phyloP scores from a whole-genome alignment of 1,140 invertebrate genomes.

The Centruroides vittatus region DNA sequence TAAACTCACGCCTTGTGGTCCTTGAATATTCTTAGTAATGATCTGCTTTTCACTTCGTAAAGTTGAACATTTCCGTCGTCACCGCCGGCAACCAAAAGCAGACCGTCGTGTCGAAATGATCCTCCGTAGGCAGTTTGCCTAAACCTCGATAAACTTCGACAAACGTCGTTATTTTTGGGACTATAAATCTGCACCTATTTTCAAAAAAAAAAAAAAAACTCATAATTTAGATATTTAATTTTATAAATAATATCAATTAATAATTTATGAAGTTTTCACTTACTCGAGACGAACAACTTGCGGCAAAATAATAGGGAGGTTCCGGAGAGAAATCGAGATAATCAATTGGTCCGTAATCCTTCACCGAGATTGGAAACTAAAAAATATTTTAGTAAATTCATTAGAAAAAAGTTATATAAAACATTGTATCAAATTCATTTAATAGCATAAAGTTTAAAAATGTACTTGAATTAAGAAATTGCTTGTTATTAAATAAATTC shows the following conservation, averaged over 20 bases:
- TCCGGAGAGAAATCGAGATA: conserved; percentile 77
- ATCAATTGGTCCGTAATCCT: conserved; percentile 83
- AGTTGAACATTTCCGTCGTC: conserved; percentile 74
- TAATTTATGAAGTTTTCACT: conserved; percentile 14
- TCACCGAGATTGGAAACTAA: conserved; percentile 69
- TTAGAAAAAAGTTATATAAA: too few species aligned
- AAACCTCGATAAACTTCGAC: conserved; percentile 73
- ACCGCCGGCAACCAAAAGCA: conserved; percentile 67
- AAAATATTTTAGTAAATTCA: conserved; percentile 22
- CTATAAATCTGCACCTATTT: conserved; percentile 68
- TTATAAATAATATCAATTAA: neutral
- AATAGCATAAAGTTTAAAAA: too few species aligned
- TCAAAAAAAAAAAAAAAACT: neutral
- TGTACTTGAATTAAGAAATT: too few species aligned
- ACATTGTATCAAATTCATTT: too few species aligned
- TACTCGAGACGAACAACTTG: conserved; percentile 76
- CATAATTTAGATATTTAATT: neutral
- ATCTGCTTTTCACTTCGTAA: conserved; percentile 70
- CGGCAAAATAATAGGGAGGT: conserved; percentile 74
- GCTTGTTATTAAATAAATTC: too few species aligned
- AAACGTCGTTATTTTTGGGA: conserved; percentile 64
- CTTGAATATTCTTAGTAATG: conserved; percentile 52
- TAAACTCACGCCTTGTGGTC: conserved; percentile 42
- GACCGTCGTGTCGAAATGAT: conserved; percentile 69
- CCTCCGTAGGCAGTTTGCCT: conserved; percentile 72